Base-by-base conservation (phyloP, 2,797 vertebrate genomes). In the Tiaroga cobitis region DNA sequence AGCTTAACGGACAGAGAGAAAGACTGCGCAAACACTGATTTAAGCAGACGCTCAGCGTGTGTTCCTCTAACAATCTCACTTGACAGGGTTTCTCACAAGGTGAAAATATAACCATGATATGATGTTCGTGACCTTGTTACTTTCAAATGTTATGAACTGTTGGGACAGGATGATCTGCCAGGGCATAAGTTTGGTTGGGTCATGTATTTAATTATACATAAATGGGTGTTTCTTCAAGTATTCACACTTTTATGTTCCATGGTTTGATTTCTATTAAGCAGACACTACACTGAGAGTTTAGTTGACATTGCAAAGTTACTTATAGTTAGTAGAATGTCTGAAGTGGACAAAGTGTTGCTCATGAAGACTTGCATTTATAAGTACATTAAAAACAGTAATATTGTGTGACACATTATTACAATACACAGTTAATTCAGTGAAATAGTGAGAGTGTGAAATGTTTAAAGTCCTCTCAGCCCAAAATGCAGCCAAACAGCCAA, bases 1-100 rank as follows among this genome's bases (percentile, higher is more conserved):
- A 87, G 72, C 79, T 56, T 80, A 41, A 61, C 73, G 37, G 81
- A 87, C 80, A 75, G 67, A 13, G 21, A 15, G 34, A 69, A n/a
- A 76, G 68, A 65, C 21, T 54, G 29, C 7, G 9, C 72, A 81
- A 81, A 78, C 65, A 81, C 67, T 70, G 26, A 59, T 49, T 79
- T 43, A 84, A 84, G 46, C 21, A 59, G 67, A 79, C 6, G 0
- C 67, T 83, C 82, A 19, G 46, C 59, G 51, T 75, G 43, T 76
- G 43, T 46, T 46, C 43, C 75, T 54, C 49, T 16, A 24, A 51
- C 73, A 70, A 46, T 70, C 65, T 84, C 16, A 69, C 15, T 78
- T 77, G 63, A 78, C 21, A 77, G 29, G 82, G 37, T 59, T 84
- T 79, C 51, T 84, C 26, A 78, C 11, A 13, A 59, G 46, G 73